Base-by-base conservation (phyloP, 2,888 invertebrate genomes). In the Auanema sp. region DNA sequence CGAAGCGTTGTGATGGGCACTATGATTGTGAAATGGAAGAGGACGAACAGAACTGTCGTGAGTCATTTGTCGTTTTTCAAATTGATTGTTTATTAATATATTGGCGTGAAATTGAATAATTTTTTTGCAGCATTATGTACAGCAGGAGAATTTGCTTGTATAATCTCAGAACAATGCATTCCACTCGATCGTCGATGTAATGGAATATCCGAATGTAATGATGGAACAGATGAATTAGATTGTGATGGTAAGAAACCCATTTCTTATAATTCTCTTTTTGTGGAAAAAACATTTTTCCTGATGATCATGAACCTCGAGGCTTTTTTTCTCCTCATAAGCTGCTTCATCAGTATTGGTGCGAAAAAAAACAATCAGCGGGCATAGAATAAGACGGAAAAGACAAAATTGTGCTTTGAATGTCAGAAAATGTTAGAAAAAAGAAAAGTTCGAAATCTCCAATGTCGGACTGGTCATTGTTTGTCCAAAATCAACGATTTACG, bases 41-140 rank as follows among this genome's bases (percentile, higher is more conserved):
- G 64, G 83, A 83, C 64, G 83, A 83, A 62, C 83, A 83, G 60
- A 83, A 83, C 57, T 83, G 83, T 64, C 80, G 81, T 83, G 59
- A 66, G 80, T 69, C 57, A 16, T 21, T 41, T 51, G 25, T 60
- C 25, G 43, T 55, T 25, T 55, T 4, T 59, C 2, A 21, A 10
- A 25, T 59, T 41, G 21, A 12, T 18, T 43, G 14, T n/a, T 16
- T 12, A 14, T 14, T n/a, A 41, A 42, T 5, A 21, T n/a, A 12
- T 23, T 61, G 14, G 24, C 1, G 24, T 6, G 18, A 1, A 60
- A 47, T 47, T 43, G 16, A 42, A 24, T 50, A 40, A n/a, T 54
- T 50, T n/a, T 47, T 24, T 70, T 68, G 58, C 61, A 81, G 81
- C 81, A 1, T 75, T 80, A 51, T 83, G 83, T 66, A 72, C 72